These are phyloP conservation scores for Zhuqinia jingwanae DNA, from an alignment of 2,888 invertebrate species.

Conservation along the genomic window DNA sequence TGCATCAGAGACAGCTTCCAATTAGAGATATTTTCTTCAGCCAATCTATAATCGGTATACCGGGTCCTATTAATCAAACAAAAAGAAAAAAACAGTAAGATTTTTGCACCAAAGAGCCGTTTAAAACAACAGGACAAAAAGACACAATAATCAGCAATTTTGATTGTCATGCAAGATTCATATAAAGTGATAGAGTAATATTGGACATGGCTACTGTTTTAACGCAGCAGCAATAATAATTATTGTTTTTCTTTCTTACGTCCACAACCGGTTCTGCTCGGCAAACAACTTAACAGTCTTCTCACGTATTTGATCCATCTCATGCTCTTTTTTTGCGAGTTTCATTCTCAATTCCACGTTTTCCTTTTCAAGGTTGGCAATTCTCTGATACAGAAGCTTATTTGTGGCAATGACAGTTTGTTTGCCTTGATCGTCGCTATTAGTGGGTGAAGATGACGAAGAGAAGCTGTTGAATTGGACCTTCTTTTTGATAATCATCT, in stretches of 20 bases:
- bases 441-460: neutral
- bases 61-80: neutral
- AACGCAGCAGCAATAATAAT: neutral
- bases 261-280: constrained; percentile 54
- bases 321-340: constrained; percentile 31
- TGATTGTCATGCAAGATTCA: constrained; percentile 8
- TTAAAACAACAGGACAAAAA: neutral
- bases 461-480: neutral
- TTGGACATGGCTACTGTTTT: constrained; percentile 34
- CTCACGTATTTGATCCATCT: constrained; percentile 47
- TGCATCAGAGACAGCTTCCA: constrained; percentile 34
- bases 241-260: constrained; percentile 12
- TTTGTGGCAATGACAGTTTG: constrained; percentile 1
- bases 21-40: neutral
- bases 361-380: constrained; percentile 23
- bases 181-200: neutral
- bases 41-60: neutral
- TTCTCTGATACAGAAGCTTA: neutral
- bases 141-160: neutral
- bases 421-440: neutral
- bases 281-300: constrained; percentile 38
- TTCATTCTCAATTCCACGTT: neutral
- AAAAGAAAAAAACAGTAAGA: neutral
- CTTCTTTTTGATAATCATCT: neutral
- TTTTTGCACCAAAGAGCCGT: neutral